Base-by-base conservation (phyloP, 1,140 invertebrate genomes). In the Pogonomyrmex barbatus region DNA sequence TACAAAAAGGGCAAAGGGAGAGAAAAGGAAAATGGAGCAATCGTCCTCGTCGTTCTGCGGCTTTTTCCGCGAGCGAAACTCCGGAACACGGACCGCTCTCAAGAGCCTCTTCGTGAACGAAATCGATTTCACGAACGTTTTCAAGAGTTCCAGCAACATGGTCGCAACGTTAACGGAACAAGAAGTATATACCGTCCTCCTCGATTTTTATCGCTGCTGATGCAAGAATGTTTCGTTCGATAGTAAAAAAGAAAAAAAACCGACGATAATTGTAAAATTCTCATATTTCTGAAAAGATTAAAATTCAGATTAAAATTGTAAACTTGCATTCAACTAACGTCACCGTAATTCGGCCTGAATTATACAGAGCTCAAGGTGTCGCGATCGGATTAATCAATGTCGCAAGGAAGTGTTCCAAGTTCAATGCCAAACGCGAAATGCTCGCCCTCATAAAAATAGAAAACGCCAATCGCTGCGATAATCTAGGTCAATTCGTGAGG, bases 61-160 rank as follows among this genome's bases (percentile, higher is more conserved):
- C 58, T 85, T 63, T 77, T 85, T 85, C 73, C 73, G 4, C 39
- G 47, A 45, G 9, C 47, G 63, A 81, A 54, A 47, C 62, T 79
- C 4, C 45, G 47, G 47, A 56, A 56, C 65, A 45, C 5, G 45
- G 62, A 8, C 36, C 47, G 24, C 6, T 73, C 78, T 58, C 39
- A 65, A 82, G 65, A 54, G 73, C 50, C 50, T 85, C 63, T 47
- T 10, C 62, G 84, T 24, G 62, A 67, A 67, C 39, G n/a, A 67
- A 85, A 81, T 85, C 82, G 82, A 85, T 85, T 85, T 85, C 82
- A 85, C 71, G 82, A 71, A 65, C 60, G 79, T 42, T 81, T 81
- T 81, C 58, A 77, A 86, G 76, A 79, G 47, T 86, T 79, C 62
- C 45, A 45, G 77, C 77, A 47, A 68, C 77, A 65, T 47, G 47